Percentiles rank a stretch among this genome's conserved stretches.
Conservation (phyloP, 2,888 invertebrate genomes). For the Rhagophthalmus giganteus region DNA sequence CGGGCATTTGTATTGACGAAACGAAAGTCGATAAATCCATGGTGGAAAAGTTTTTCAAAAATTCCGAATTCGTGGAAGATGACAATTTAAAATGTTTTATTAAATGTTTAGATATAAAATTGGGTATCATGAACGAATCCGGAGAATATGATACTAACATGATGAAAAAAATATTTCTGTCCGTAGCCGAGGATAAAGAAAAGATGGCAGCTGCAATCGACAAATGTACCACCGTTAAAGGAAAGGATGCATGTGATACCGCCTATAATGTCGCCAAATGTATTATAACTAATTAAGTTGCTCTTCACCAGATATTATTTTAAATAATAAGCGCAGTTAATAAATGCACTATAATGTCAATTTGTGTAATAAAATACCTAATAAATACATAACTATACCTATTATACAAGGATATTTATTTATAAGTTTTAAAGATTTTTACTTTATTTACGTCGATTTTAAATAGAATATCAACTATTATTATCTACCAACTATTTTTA, state of each 20-base stretch:
- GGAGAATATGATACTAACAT: neutral
- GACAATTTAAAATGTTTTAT: neutral
- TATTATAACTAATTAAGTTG: neutral
- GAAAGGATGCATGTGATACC: neutral
- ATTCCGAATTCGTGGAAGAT: neutral
- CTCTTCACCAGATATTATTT: too few species aligned
- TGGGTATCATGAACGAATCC: neutral
- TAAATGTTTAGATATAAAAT: neutral
- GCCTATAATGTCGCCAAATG: constrained; percentile 1
- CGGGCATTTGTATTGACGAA: neutral
- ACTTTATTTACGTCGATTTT: too few species aligned
- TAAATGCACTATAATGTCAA: too few species aligned
- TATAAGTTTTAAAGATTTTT: too few species aligned
- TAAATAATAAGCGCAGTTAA: too few species aligned
- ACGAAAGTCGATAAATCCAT: neutral
- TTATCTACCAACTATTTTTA: too few species aligned
- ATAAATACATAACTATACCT: too few species aligned
- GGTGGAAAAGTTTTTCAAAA: constrained; percentile 1
- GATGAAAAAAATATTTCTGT: neutral
- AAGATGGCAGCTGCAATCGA: neutral
- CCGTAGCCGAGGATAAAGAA: neutral
- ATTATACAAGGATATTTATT: too few species aligned
- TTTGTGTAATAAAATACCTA: too few species aligned
- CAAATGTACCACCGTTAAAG: neutral
- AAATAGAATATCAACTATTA: too few species aligned